Conservation (phyloP, 2,113 vertebrate species). For the Carlito syrichta region DNA sequence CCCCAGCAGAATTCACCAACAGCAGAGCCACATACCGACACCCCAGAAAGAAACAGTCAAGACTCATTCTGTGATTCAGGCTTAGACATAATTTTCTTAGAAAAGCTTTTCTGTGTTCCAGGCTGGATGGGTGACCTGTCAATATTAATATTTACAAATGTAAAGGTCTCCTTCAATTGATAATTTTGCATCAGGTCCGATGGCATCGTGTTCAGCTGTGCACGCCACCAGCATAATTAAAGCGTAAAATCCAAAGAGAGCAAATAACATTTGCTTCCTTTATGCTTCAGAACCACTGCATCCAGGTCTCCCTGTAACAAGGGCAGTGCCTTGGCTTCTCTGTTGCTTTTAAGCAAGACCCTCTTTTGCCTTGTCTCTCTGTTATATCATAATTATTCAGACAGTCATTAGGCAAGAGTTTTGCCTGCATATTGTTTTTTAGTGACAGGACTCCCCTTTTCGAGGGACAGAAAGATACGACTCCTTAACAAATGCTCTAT, state of each 20-base stretch:
- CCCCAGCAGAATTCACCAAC: slow-evolving; percentile 70
- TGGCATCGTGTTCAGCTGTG: slow-evolving; percentile 57
- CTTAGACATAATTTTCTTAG: slow-evolving; percentile 28
- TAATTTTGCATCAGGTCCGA: slow-evolving; percentile 51
- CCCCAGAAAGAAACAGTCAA: slow-evolving; percentile 62
- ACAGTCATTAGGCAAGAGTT: slow-evolving; percentile 58
- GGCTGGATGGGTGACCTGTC: slow-evolving; percentile 56
- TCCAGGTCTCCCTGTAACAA: slow-evolving; percentile 59
- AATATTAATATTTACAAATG: slow-evolving; percentile 39
- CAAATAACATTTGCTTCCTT: slow-evolving; percentile 58
- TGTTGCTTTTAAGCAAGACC: slow-evolving; percentile 66
- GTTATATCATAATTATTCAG: slow-evolving; percentile 68
- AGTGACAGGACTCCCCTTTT: slow-evolving; percentile 67
- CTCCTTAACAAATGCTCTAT: slow-evolving; percentile 74
- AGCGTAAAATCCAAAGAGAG: slow-evolving; percentile 76
- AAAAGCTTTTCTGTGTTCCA: slow-evolving; percentile 49
- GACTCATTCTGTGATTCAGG: slow-evolving; percentile 62
- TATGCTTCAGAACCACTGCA: slow-evolving; percentile 63
- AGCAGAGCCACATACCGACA: slow-evolving; percentile 59
- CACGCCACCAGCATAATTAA: slow-evolving; percentile 62
- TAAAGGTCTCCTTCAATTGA: slow-evolving; percentile 71
- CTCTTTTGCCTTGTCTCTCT: slow-evolving; percentile 56
- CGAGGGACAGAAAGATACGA: slow-evolving; percentile 69
- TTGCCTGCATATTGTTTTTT: slow-evolving; percentile 52
- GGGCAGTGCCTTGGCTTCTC: slow-evolving; percentile 50